Base-by-base conservation (phyloP, 1,140 invertebrate species). In the Vanessa atalanta region DNA sequence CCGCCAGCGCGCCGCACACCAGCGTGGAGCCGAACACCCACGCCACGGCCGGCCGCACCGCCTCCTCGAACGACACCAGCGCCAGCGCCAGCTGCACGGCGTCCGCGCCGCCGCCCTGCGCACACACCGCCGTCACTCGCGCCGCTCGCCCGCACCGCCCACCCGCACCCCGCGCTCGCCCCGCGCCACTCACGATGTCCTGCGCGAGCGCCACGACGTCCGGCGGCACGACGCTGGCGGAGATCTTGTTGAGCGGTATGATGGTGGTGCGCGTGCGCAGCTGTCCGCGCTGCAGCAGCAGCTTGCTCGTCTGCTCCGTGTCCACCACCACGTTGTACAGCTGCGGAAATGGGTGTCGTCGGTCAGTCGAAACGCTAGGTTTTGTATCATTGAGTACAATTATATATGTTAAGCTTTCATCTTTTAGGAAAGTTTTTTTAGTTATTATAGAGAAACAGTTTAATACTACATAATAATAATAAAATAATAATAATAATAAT, bases 181-280 rank as follows among this genome's bases (percentile, higher is more conserved):
- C 50, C 14, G 11, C 20, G 51, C n/a, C 2, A 93, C 94, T 93
- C 81, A 97, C 96, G 79, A 98, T 92, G 48, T 94, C 89, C 91
- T 98, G 94, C 9, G 98, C 98, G 47, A 94, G 88, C 37, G 93
- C 88, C 7, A 98, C 85, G 1, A 94, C 94, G 55, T 93, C 83
- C 0, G 88, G 79, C 83, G 95, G 94, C 70, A 98, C 96, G 61
- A 89, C 79, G 74, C 92, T 89, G 1, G 94, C 95, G 64, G 92
- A 85, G 57, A 99, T 97, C 94, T 98, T 98, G 93, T 99, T 99
- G 60, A 99, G 94, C n/a, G 99, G 98, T 68, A 99, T 96, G 83
- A 97, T 94, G 23, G 98, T 99, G 26, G 96, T 95, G 65, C 98
- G 94, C 63, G 95, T 92, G 85, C 96, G 95, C 50, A 99, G 93